phyloP scores from a whole-genome alignment of 2,113 vertebrate species.

The Lepus europaeus region DNA sequence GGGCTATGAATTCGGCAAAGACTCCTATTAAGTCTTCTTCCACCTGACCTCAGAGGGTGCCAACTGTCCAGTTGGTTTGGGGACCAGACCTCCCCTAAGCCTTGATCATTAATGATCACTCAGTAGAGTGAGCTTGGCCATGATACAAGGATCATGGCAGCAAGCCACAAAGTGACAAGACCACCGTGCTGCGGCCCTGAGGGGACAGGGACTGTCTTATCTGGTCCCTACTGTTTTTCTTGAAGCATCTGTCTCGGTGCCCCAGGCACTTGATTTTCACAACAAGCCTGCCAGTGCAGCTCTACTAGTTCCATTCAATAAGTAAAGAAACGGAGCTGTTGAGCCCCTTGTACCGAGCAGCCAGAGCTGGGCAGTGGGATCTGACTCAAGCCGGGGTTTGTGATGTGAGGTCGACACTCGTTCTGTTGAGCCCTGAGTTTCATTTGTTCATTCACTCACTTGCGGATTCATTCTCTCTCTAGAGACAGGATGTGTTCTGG shows the following conservation, averaged over 20 bases:
- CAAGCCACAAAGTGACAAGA: fast-evolving
- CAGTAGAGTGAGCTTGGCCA: background rate
- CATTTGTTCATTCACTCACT: background rate
- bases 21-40: background rate
- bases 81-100: background rate
- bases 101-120: background rate
- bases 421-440: background rate
- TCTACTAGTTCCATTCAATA: too few relatives aligned
- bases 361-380: too few relatives aligned
- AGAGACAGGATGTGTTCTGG: background rate
- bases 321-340: background rate
- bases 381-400: background rate
- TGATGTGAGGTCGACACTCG: background rate
- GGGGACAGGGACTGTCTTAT: background rate
- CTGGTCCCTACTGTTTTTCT: background rate
- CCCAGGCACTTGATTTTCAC: background rate
- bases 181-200: fast-evolving
- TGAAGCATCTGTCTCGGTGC: background rate
- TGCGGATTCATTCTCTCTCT: background rate
- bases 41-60: background rate
- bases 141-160: too few relatives aligned
- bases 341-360: background rate
- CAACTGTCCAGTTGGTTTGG: background rate
- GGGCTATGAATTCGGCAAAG: background rate
- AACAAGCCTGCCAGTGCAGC: background rate